Percentiles rank a stretch among this genome's conserved stretches.
Evolutionary conservation across 2,113 vertebrate species (phyloP).

Genomic region (Bothrops jararaca): DNA sequence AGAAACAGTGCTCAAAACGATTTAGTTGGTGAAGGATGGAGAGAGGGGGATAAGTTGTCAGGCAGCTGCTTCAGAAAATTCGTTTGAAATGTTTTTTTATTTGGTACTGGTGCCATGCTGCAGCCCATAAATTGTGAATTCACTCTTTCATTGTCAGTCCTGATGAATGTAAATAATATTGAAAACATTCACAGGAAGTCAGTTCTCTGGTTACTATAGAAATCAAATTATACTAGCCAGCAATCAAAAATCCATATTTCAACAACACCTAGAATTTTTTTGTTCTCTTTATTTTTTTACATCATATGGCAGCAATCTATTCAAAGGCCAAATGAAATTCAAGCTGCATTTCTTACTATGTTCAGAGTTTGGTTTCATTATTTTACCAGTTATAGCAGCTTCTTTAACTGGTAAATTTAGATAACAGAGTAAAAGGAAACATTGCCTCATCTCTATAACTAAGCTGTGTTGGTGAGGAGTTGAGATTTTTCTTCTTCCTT

Average conservation of each 20-base stretch:
- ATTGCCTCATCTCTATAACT: conserved; percentile 28
- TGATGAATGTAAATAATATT: conserved; percentile 64
- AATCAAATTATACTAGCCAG: conserved; percentile 68
- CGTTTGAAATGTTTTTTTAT: conserved; percentile 28
- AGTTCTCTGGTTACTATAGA: conserved; percentile 72
- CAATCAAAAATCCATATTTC: conserved; percentile 64
- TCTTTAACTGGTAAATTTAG: conserved; percentile 58
- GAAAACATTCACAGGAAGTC: conserved; percentile 74
- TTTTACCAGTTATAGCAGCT: conserved; percentile 42
- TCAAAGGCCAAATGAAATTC: conserved; percentile 53
- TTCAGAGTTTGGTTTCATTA: conserved; percentile 56
- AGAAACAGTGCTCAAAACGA: conserved; percentile 19
- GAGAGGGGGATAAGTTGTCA: background rate
- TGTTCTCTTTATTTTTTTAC: conserved; percentile 29
- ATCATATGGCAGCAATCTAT: conserved; percentile 57
- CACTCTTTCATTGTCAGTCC: conserved; percentile 50
- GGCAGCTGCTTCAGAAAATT: conserved; percentile 15
- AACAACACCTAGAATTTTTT: conserved; percentile 52
- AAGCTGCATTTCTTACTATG: conserved; percentile 31
- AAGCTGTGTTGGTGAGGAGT: background rate
- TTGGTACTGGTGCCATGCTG: conserved; percentile 21
- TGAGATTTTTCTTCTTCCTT: conserved; percentile 33
- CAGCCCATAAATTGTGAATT: conserved; percentile 50
- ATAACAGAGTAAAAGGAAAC: conserved; percentile 60
- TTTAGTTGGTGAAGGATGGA: background rate